Base-by-base conservation (phyloP, 2,888 invertebrate species). In the Tachina fera region DNA sequence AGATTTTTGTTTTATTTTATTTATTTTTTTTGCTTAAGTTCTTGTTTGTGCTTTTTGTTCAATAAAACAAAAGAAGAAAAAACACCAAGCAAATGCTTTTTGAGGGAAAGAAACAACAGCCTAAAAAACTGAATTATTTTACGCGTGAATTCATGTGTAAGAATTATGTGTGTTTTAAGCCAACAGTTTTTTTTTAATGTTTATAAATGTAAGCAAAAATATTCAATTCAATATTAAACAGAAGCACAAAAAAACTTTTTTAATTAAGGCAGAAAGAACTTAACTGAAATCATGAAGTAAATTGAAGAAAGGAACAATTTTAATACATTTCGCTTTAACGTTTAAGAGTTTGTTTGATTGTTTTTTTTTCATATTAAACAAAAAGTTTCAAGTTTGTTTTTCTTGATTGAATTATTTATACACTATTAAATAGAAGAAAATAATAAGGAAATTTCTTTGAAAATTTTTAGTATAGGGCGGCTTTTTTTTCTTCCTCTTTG, bases 61-160 rank as follows among this genome's bases (percentile, higher is more conserved):
- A 60, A 61, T 2, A 45, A 31, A 74, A 71, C 16, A 53, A 53
- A 53, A 16, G 19, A 41, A 60, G 6, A 31, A 6, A 6, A 31
- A 31, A 31, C 31, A 31, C 0, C 19, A 60, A 39, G 31, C 2
- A 19, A 41, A 63, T 56, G 4, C 22, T 56, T 22, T n/a, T 56
- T 47, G 14, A 3, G 14, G 1, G 43, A 31, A 56, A 56, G n/a
- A 43, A 60, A 14, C 19, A 9, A 13, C 43, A 11, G 2, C 19
- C 8, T 47, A 39, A 14, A 51, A 63, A 67, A 53, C 6, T 9
- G 49, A 43, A 67, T 19, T 14, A 47, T 67, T 68, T 58, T 19
- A 13, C 67, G 68, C 41, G 58, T 67, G 56, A 58, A 58, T 58
- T 68, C 14, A 68, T 58, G 58, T 68, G 49, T 6, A 77, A 58